Percentiles rank a stretch among this genome's conserved stretches.
Conservation (phyloP, 2,888 invertebrate genomes). For the Drosophila dives region DNA sequence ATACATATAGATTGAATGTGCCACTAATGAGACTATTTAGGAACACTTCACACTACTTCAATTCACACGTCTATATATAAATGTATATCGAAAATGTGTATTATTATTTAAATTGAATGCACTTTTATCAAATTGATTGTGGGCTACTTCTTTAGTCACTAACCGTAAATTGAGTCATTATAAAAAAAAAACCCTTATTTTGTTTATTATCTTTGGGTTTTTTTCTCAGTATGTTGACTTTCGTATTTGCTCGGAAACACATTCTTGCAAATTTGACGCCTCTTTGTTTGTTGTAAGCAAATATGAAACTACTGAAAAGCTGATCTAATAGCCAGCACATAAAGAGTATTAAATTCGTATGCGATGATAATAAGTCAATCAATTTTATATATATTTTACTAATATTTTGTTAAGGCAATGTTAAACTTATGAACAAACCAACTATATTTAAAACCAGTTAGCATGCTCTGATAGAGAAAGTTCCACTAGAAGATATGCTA, state of each 20-base stretch:
- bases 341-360: not conserved
- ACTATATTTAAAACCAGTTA: not conserved
- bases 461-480: not conserved
- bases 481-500: not conserved
- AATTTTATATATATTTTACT: not conserved
- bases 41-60: constrained; percentile 1
- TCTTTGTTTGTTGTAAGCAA: constrained; percentile 31
- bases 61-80: not conserved
- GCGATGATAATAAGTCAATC: not conserved
- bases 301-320: constrained; percentile 16
- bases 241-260: constrained; percentile 6
- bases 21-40: constrained; percentile 27
- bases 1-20: constrained; percentile 28
- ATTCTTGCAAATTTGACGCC: constrained; percentile 44
- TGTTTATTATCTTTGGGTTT: constrained; percentile 2
- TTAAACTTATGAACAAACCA: not conserved
- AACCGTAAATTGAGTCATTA: constrained; percentile 52
- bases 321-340: constrained; percentile 9
- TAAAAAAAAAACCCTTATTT: constrained; percentile 10
- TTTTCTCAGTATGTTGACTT: constrained; percentile 8
- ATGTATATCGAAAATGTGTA: constrained; percentile 10
- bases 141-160: constrained; percentile 30
- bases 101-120: constrained; percentile 35
- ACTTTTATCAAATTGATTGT: constrained; percentile 25
- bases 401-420: not conserved